Evolutionary conservation across 2,888 invertebrate genomes (phyloP).

Genomic region (Hecatera dysodea): DNA sequence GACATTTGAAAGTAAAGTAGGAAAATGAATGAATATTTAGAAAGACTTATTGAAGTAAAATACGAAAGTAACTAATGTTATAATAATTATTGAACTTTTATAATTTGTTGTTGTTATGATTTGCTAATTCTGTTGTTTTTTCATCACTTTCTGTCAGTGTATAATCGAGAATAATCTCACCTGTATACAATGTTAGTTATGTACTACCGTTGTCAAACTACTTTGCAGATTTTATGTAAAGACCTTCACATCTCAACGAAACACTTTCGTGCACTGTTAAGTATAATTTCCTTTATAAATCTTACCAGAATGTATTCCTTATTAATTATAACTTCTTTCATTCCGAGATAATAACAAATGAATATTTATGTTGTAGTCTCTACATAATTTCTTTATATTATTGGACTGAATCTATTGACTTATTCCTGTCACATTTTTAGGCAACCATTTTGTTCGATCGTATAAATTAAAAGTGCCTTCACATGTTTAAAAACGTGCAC

Average conservation of each 20-base stretch:
- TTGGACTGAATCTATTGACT: slow-evolving; percentile 28
- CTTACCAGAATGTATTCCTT: slow-evolving; percentile 28
- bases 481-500: slow-evolving; percentile 78
- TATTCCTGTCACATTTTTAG: slow-evolving; percentile 22
- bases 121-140: slow-evolving; percentile 65
- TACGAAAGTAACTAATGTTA: slow-evolving; percentile 90
- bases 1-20: slow-evolving; percentile 90
- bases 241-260: slow-evolving; percentile 41
- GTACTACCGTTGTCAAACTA: slow-evolving; percentile 67
- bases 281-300: slow-evolving; percentile 21
- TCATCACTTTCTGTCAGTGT: slow-evolving; percentile 62
- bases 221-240: slow-evolving; percentile 52
- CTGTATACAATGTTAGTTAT: slow-evolving; percentile 60
- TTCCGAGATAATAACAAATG: slow-evolving; percentile 27
- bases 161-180: slow-evolving; percentile 62
- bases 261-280: slow-evolving; percentile 52
- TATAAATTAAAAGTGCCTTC: slow-evolving; percentile 87
- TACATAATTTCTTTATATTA: slow-evolving; percentile 2
- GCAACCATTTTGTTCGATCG: slow-evolving; percentile 60
- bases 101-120: slow-evolving; percentile 77
- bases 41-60: slow-evolving; percentile 91
- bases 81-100: slow-evolving; percentile 86
- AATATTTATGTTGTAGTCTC: slow-evolving; percentile 13
- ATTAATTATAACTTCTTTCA: slow-evolving; percentile 6
- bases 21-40: slow-evolving; percentile 90